Evolutionary conservation across 1,140 invertebrate species (phyloP).

Genomic region (Drosophila malerkotliana): DNA sequence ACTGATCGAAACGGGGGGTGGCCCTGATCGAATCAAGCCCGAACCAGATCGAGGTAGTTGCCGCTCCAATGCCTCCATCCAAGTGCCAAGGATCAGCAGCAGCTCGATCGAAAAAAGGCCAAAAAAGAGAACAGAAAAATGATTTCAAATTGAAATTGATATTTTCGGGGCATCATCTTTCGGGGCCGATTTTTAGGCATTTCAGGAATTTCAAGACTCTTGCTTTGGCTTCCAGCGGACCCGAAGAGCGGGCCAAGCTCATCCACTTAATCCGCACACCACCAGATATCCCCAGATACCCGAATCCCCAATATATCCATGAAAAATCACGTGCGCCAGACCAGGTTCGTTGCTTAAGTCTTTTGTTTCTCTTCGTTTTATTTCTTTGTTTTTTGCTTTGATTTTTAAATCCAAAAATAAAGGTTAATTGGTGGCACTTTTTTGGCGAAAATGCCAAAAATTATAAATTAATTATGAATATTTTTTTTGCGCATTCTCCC

Average conservation of each 20-base stretch:
- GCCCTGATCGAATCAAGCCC: constrained; percentile 20
- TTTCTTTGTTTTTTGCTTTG: neutral
- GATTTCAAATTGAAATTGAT: constrained; percentile 76
- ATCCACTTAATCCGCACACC: constrained; percentile 13
- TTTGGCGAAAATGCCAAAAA: neutral
- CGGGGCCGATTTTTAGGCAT: constrained; percentile 17
- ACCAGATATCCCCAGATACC: constrained; percentile 5
- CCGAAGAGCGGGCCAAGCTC: no score
- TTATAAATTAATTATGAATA: neutral
- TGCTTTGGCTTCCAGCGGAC: constrained; percentile 63
- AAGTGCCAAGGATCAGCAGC: constrained; percentile 40
- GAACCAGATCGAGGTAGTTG: neutral
- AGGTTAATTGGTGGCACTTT: neutral
- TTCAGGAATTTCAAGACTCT: constrained; percentile 41
- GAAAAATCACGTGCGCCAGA: constrained; percentile 21
- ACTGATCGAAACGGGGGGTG: constrained; percentile 44
- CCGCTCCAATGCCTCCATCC: constrained; percentile 35
- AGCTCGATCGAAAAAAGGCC: neutral
- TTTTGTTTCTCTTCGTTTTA: constrained; percentile 51
- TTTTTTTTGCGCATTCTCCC: neutral
- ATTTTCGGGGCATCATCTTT: constrained; percentile 65
- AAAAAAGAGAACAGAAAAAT: constrained; percentile 6
- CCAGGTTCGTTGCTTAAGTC: constrained; percentile 72
- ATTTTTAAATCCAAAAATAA: neutral
- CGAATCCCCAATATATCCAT: neutral